Conservation (phyloP, 2,113 vertebrate genomes). For the Pogonocichla stellata region DNA sequence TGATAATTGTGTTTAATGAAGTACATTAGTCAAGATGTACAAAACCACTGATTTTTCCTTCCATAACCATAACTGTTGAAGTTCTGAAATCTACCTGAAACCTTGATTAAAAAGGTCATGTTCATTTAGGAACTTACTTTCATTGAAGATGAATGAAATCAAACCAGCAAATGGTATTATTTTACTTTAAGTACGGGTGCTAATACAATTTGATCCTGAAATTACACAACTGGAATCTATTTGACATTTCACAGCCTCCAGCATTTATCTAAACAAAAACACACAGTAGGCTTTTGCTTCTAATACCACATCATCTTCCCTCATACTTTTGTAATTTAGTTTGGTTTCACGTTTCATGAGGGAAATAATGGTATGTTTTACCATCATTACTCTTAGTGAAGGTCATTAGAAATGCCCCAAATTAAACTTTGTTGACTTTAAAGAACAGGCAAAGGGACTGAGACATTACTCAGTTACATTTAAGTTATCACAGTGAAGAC, state of each 20-base stretch:
- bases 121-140: conserved; percentile 17
- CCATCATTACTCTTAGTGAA: neutral
- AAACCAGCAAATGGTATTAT: neutral
- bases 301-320: neutral
- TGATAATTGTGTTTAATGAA: neutral
- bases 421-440: neutral
- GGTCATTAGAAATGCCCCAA: neutral
- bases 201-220: conserved; percentile 50
- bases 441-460: neutral
- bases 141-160: conserved; percentile 15
- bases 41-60: neutral
- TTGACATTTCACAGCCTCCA: conserved; percentile 41
- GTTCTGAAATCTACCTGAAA: conserved; percentile 24
- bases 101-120: conserved; percentile 7
- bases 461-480: neutral
- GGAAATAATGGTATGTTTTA: conserved; percentile 19
- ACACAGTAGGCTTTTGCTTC: conserved; percentile 29
- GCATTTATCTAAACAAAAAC: conserved; percentile 44
- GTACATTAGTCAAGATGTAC: neutral
- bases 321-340: neutral
- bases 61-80: neutral
- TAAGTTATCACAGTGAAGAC: neutral
- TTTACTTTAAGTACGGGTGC: conserved; percentile 37
- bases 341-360: neutral
- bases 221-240: conserved; percentile 44